Conservation (phyloP, 2,113 vertebrate species). For the Suricata suricatta region DNA sequence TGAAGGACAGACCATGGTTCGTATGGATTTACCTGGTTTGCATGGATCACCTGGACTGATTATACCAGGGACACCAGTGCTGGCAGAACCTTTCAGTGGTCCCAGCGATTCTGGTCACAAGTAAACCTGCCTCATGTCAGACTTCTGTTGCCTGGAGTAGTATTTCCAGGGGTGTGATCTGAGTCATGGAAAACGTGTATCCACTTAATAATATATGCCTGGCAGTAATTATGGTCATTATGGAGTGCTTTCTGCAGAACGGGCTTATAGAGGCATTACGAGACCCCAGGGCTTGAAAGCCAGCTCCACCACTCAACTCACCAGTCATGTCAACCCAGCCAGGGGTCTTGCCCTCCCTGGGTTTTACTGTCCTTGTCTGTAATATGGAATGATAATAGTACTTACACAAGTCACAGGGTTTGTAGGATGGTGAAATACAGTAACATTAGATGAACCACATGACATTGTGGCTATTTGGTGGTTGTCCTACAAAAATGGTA, state of each 20-base stretch:
- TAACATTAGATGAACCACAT: not conserved
- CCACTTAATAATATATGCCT: not conserved
- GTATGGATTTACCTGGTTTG: not conserved
- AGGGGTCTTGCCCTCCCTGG: not conserved
- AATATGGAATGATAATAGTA: not conserved
- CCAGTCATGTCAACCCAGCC: not conserved
- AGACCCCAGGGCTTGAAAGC: not conserved
- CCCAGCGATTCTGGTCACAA: not conserved
- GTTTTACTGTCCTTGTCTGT: not conserved
- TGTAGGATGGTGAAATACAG: not conserved
- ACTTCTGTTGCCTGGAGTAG: constrained; percentile 8
- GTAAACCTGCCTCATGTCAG: not conserved
- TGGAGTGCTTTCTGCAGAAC: not conserved
- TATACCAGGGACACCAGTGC: not conserved
- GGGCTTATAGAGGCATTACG: not conserved
- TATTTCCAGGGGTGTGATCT: not conserved
- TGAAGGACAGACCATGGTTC: not conserved
- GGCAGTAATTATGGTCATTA: not conserved
- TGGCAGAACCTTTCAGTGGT: not conserved
- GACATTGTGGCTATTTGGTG: not conserved
- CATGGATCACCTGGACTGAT: not conserved
- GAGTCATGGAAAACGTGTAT: not conserved
- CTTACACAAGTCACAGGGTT: not conserved
- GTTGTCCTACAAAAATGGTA: not conserved
- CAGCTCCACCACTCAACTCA: not conserved